A percentile compares a stretch with the other conserved stretches of the same genome.
Evolutionary conservation across 2,797 vertebrate species (phyloP).

Genomic region (Limosa lapponica): DNA sequence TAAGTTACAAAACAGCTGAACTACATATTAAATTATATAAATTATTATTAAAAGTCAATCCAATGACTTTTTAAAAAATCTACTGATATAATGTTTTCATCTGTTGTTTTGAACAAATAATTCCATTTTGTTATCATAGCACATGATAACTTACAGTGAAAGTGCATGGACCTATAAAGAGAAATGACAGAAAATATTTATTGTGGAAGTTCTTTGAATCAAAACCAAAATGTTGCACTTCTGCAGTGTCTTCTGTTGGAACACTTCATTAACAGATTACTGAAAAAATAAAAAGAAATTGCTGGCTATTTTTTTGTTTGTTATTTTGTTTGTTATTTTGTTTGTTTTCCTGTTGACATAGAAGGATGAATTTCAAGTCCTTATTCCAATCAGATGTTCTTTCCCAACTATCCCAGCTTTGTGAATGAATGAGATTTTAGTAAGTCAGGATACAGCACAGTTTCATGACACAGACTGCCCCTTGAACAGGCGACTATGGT

Average conservation of each 20-base stretch:
- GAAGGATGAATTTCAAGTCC: neutral
- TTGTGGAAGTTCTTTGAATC: neutral
- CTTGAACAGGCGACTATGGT: neutral
- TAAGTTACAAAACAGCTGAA: neutral
- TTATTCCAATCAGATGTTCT: neutral
- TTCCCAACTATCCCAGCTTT: neutral
- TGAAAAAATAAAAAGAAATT: neutral
- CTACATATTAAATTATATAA: neutral
- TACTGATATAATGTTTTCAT: neutral
- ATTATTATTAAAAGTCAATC: neutral
- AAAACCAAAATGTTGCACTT: neutral
- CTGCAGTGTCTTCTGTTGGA: neutral
- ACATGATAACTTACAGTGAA: neutral
- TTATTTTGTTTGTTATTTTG: neutral
- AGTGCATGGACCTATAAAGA: neutral
- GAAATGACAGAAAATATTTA: neutral
- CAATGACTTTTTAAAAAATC: neutral
- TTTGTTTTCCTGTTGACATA: neutral
- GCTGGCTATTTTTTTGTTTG: fast-evolving
- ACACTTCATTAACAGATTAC: neutral
- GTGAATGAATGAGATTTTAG: neutral
- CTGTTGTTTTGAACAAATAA: neutral
- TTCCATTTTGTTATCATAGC: neutral
- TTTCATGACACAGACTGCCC: neutral
- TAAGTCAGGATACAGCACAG: neutral